Conservation (phyloP, 2,888 invertebrate species). For the Pilophorus perplexus region DNA sequence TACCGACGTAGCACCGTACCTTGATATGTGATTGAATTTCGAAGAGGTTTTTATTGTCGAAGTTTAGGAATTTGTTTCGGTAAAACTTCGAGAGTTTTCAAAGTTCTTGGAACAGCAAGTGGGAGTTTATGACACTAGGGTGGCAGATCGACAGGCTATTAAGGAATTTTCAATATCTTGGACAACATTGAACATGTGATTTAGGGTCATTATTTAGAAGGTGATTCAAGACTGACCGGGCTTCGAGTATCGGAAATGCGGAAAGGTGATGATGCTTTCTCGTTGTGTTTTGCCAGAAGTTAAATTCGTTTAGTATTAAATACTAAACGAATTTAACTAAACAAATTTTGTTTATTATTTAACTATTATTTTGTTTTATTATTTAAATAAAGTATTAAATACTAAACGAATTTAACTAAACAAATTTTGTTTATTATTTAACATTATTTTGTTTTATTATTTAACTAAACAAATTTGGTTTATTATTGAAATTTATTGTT, state of each 20-base stretch:
- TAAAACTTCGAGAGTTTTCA: background rate
- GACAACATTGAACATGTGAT: background rate
- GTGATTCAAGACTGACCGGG: background rate
- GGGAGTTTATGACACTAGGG: background rate
- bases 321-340: no score
- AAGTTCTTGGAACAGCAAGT: background rate
- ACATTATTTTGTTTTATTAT: no score
- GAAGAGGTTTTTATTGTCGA: background rate
- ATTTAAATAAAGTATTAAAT: no score
- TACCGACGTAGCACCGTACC: background rate
- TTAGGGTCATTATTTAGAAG: background rate
- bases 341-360: no score
- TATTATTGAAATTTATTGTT: background rate
- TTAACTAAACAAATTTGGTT: no score
- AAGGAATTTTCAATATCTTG: background rate
- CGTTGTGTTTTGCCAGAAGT: no score
- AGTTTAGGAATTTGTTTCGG: background rate
- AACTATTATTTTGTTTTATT: no score
- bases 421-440: no score
- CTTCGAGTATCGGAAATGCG: background rate
- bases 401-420: no score
- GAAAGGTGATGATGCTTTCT: background rate
- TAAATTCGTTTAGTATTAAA: background rate
- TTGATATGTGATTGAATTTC: background rate
- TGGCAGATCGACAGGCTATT: background rate